Evolutionary conservation across 2,113 vertebrate species (phyloP).

Genomic region (Bagarius yarrelli): DNA sequence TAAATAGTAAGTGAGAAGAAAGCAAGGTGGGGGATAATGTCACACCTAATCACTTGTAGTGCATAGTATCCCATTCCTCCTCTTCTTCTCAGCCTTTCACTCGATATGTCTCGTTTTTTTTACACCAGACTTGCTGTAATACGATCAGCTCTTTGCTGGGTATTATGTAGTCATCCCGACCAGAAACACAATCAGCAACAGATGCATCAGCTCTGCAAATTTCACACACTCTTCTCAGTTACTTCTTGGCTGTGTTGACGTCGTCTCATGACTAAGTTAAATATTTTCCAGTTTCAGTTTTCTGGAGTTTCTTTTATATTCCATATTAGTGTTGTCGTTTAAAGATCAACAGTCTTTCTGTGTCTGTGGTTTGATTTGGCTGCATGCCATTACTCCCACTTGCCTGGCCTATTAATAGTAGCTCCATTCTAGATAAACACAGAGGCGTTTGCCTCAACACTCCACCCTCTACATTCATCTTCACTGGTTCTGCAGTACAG

Average conservation of each 20-base stretch:
- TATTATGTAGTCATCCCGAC: constrained; percentile 2
- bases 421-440: constrained; percentile 57
- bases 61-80: constrained; percentile 65
- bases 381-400: constrained; percentile 49
- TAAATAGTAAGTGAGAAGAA: constrained; percentile 60
- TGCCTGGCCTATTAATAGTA: constrained; percentile 67
- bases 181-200: constrained; percentile 21
- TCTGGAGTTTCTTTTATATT: not conserved
- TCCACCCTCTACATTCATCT: constrained; percentile 31
- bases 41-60: constrained; percentile 63
- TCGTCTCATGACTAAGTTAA: not conserved
- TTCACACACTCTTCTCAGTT: not conserved
- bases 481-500: not conserved
- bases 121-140: not conserved
- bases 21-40: constrained; percentile 56
- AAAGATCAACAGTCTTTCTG: not conserved
- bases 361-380: constrained; percentile 15
- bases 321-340: not conserved
- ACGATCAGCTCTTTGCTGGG: not conserved
- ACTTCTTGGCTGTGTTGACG: not conserved
- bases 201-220: constrained; percentile 1
- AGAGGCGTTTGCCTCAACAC: constrained; percentile 55
- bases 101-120: not conserved
- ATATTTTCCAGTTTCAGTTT: not conserved
- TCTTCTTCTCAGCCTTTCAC: not conserved